phyloP scores from a whole-genome alignment of 2,797 vertebrate genomes.

The Dicrostonyx torquatus region DNA sequence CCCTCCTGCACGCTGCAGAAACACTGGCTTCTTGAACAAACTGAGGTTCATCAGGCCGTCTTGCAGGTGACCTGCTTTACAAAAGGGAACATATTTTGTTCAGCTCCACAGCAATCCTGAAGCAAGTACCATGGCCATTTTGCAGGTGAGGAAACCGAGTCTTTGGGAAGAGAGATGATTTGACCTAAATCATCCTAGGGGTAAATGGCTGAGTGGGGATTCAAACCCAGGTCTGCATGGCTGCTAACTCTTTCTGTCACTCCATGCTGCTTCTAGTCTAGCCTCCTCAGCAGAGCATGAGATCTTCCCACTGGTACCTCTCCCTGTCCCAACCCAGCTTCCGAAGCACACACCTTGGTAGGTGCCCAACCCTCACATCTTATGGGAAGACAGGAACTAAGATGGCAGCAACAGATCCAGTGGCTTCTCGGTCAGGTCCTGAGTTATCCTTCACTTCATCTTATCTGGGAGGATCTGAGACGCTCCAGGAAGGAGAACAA shows the following conservation, averaged over 20 bases:
- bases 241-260: background rate
- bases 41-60: background rate
- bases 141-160: conserved; percentile 27
- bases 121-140: background rate
- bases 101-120: background rate
- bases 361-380: background rate
- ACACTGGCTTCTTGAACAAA: background rate
- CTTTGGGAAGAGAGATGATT: background rate
- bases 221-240: conserved; percentile 21
- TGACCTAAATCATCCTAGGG: background rate
- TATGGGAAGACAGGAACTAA: background rate
- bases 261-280: background rate
- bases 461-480: background rate
- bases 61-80: background rate
- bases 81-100: background rate
- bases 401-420: too few species aligned
- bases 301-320: background rate
- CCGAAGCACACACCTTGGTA: background rate
- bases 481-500: background rate
- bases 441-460: background rate
- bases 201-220: conserved; percentile 12
- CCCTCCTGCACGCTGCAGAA: background rate
- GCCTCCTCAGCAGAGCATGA: background rate
- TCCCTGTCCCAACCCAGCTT: background rate
- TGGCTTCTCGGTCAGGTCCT: background rate